Base-by-base conservation (phyloP, 1,140 invertebrate species). In the Drosophila orosa region DNA sequence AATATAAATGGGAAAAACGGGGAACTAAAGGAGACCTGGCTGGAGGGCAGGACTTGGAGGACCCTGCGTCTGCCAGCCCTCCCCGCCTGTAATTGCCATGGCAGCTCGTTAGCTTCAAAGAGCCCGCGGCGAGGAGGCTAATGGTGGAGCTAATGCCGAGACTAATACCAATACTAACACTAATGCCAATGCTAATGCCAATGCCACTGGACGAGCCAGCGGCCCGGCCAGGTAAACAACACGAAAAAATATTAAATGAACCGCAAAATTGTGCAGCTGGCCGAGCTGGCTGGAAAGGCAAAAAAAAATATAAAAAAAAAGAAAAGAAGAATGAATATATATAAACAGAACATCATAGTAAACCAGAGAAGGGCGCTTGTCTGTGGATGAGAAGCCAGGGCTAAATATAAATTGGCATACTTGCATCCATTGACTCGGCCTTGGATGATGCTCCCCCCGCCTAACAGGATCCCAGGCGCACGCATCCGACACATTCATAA, bases 161-260 rank as follows among this genome's bases (percentile, higher is more conserved):
- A 44, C 69, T 56, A 56, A 63, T 72, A 42, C 65, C 63, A 82
- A 78, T 81, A 60, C 81, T 78, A 48, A 47, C 19, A 54, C 54
- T 54, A 55, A 57, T 25, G 65, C 67, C 56, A 37, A 73, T 62
- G 59, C 59, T 77, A 85, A 83, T 83, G 75, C 83, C 83, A 85
- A 83, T 87, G 75, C 83, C 83, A 80, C 72, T 87, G 75, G 78
- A 63, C 83, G 78, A 9, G 48, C 29, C 29, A 50, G 47, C 47
- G 48, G 48, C 48, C 29, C 31, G 50, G 52, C 48, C 77, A 77
- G 82, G 84, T 87, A 87, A 87, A 87, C 75, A 87, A 83, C 72
- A 89, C 79, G 84, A 74, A 76, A 78, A 68, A 87, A 87, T 79
- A 87, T 87, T 87, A 89, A 87, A 87, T 87, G 83, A 87, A 87